Conservation (phyloP, 2,113 vertebrate species). For the Solenodon paradoxus region DNA sequence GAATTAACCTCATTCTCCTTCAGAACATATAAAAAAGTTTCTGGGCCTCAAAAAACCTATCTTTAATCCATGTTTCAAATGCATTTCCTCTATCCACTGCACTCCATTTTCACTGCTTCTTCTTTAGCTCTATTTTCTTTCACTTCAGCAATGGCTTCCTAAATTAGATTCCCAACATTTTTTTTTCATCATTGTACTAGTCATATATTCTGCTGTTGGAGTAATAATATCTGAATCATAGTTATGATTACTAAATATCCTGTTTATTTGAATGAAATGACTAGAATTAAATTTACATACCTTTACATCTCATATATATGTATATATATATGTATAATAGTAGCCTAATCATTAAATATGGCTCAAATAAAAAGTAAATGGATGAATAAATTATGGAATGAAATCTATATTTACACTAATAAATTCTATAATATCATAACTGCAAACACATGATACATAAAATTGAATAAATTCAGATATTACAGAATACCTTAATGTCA, state of each 20-base stretch:
- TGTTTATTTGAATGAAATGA: too few relatives aligned
- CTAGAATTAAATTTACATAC: not conserved
- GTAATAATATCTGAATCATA: not conserved
- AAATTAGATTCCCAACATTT: not conserved
- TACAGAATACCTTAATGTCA: not conserved
- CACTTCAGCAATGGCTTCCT: not conserved
- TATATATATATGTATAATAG: too few relatives aligned
- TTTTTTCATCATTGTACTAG: not conserved
- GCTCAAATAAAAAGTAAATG: not conserved
- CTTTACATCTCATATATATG: too few relatives aligned
- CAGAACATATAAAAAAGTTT: not conserved
- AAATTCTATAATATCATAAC: not conserved
- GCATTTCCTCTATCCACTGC: not conserved
- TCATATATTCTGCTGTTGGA: not conserved
- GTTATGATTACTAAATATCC: not conserved
- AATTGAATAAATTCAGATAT: not conserved
- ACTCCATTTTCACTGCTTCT: not conserved
- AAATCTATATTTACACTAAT: not conserved
- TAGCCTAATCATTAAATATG: not conserved
- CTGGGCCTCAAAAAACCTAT: not conserved
- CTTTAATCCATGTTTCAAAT: not conserved
- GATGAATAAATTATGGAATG: not conserved
- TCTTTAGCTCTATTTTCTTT: not conserved
- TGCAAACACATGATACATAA: not conserved
- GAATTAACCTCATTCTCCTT: not conserved